These are phyloP conservation scores for Melanogrammus aeglefinus DNA, from an alignment of 2,797 vertebrate species.

Conservation along the genomic window DNA sequence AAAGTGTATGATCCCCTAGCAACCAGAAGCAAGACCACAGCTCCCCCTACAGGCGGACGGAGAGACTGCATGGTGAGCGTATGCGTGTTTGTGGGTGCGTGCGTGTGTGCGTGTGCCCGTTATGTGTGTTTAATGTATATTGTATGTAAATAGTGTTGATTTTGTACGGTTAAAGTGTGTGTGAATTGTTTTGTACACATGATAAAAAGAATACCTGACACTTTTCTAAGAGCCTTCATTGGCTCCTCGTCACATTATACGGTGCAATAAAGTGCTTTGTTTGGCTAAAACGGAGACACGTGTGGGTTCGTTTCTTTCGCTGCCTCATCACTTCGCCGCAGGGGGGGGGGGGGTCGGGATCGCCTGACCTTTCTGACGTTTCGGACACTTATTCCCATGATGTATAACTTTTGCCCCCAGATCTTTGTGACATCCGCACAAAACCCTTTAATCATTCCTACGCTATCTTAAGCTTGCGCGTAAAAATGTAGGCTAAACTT, in stretches of 20 bases:
- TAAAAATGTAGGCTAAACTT: too few species aligned
- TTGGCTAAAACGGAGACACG: slow-evolving; percentile 65
- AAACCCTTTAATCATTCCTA: too few species aligned
- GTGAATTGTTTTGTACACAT: slow-evolving; percentile 85
- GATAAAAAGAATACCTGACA: slow-evolving; percentile 76
- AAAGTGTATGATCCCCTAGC: slow-evolving; percentile 38
- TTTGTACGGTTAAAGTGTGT: slow-evolving; percentile 84
- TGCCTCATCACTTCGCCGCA: background rate
- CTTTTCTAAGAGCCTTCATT: slow-evolving; percentile 80
- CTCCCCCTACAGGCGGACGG: slow-evolving; percentile 39
- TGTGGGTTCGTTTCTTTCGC: background rate
- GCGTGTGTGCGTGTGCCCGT: slow-evolving; percentile 51
- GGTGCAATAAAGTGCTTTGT: slow-evolving; percentile 84
- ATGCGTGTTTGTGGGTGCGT: slow-evolving; percentile 26
- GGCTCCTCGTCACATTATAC: slow-evolving; percentile 79
- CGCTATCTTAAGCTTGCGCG: too few species aligned
- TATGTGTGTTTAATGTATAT: slow-evolving; percentile 56
- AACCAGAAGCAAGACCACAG: slow-evolving; percentile 38
- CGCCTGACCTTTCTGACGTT: background rate
- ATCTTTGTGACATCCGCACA: too few species aligned
- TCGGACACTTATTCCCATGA: background rate
- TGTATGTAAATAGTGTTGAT: slow-evolving; percentile 79
- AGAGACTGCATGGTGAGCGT: slow-evolving; percentile 60
- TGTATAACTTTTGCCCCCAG: background rate
- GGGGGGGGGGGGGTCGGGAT: too few species aligned